phyloP scores from a whole-genome alignment of 1,140 invertebrate species.

The Eufriesea mexicana region DNA sequence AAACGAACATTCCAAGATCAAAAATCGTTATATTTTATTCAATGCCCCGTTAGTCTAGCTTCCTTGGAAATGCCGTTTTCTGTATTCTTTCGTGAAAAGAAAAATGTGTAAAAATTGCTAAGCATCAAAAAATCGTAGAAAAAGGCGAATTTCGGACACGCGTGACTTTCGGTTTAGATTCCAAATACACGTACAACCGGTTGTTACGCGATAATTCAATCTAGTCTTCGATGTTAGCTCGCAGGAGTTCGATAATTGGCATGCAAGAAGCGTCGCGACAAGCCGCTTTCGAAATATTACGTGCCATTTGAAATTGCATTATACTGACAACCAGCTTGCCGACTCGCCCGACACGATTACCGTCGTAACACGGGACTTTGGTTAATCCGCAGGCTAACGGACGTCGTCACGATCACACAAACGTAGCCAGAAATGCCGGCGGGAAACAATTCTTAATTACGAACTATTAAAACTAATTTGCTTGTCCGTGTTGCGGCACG shows the following conservation, averaged over 20 bases:
- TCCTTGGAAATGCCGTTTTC: no score
- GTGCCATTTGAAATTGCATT: neutral
- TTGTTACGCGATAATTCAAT: neutral
- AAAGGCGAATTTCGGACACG: no score
- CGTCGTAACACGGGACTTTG: neutral
- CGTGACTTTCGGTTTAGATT: neutral
- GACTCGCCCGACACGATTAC: neutral
- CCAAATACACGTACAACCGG: neutral
- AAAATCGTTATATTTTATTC: no score
- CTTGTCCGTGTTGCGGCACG: neutral
- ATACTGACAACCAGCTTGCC: neutral
- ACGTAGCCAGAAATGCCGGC: neutral
- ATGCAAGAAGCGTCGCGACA: neutral
- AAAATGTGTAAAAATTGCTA: no score
- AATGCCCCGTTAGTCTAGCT: no score
- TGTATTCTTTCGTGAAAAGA: no score
- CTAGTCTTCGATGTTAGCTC: neutral
- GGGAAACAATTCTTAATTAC: constrained; percentile 19
- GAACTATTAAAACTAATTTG: constrained; percentile 10
- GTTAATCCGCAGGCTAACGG: neutral
- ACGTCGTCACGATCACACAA: neutral
- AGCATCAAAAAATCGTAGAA: neutral
- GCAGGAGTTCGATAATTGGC: neutral
- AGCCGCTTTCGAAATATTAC: constrained; percentile 14
- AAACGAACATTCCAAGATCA: no score